These are phyloP conservation scores for Sinocyclocheilus maitianheensis DNA, from an alignment of 2,113 vertebrate genomes.

Conservation along the genomic window DNA sequence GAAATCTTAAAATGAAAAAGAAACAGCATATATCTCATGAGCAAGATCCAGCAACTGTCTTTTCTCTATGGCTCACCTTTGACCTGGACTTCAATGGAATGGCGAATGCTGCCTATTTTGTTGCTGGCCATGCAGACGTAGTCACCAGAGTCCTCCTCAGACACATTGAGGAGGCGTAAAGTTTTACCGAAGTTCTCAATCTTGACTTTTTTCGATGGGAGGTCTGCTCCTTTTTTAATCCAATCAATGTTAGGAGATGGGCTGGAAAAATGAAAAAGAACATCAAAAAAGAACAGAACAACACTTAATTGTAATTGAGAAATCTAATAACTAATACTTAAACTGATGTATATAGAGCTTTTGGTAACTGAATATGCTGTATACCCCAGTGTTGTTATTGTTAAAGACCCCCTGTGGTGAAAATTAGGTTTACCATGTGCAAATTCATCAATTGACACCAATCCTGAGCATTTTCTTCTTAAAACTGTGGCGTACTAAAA, in stretches of 20 bases:
- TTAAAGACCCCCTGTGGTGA: too few species aligned
- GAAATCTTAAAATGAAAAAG: neutral
- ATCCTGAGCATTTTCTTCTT: too few species aligned
- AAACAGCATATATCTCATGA: neutral
- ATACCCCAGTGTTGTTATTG: neutral
- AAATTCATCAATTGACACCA: too few species aligned
- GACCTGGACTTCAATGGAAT: slow-evolving; percentile 92
- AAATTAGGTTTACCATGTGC: too few species aligned
- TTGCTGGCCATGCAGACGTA: slow-evolving; percentile 95
- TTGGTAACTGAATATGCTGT: neutral
- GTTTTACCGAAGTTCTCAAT: slow-evolving; percentile 92
- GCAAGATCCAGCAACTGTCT: neutral
- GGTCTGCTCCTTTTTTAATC: slow-evolving; percentile 94
- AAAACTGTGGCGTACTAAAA: neutral
- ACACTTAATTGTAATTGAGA: neutral
- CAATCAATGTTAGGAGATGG: slow-evolving; percentile 91
- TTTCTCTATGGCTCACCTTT: slow-evolving; percentile 84
- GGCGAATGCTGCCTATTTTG: slow-evolving; percentile 90
- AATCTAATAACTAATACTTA: neutral
- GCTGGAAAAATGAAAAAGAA: slow-evolving; percentile 64
- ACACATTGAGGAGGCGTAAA: slow-evolving; percentile 85
- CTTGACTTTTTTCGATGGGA: slow-evolving; percentile 84
- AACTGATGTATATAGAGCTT: neutral
- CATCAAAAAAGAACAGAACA: neutral
- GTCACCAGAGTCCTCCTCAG: slow-evolving; percentile 92